Conservation (phyloP, 2,113 vertebrate species). For the Ammodytes marinus region DNA sequence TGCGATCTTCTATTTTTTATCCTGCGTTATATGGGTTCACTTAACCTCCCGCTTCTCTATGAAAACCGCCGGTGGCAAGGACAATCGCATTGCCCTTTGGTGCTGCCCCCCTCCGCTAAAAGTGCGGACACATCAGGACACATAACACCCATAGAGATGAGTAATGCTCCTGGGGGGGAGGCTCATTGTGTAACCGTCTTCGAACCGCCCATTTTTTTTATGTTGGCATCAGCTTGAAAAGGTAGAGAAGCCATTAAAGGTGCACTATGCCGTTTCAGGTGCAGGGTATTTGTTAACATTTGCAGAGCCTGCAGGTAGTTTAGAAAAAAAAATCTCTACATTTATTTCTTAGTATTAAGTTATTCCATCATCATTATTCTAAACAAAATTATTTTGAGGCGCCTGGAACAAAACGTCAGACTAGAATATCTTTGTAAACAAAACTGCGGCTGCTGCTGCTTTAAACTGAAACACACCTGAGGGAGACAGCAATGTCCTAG, state of each 20-base stretch:
- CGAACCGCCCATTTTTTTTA: constrained; percentile 6
- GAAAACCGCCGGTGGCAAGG: constrained; percentile 46
- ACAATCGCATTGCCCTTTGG: constrained; percentile 59
- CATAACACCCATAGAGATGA: constrained; percentile 30
- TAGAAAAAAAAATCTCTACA: too few relatives aligned
- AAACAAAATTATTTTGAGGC: too few relatives aligned
- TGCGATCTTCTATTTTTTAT: constrained; percentile 54
- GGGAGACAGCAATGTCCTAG: constrained; percentile 39
- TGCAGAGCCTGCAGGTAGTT: too few relatives aligned
- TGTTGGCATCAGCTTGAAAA: constrained; percentile 15
- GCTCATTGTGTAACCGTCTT: constrained; percentile 16
- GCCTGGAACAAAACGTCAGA: too few relatives aligned
- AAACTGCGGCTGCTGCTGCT: too few relatives aligned
- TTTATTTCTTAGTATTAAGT: too few relatives aligned
- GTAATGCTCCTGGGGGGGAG: constrained; percentile 25
- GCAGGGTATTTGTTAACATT: too few relatives aligned
- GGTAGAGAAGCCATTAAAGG: not conserved
- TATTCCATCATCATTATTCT: too few relatives aligned
- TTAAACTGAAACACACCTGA: constrained; percentile 53
- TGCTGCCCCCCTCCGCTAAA: constrained; percentile 33
- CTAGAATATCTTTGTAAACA: too few relatives aligned
- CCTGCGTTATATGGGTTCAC: constrained; percentile 65
- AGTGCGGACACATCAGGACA: constrained; percentile 39
- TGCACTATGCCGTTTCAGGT: too few relatives aligned
- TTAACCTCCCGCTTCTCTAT: constrained; percentile 69